Percentiles rank a stretch among this genome's conserved stretches.
Evolutionary conservation across 1,140 invertebrate genomes (phyloP).

Genomic region (Drosophila gunungcola): DNA sequence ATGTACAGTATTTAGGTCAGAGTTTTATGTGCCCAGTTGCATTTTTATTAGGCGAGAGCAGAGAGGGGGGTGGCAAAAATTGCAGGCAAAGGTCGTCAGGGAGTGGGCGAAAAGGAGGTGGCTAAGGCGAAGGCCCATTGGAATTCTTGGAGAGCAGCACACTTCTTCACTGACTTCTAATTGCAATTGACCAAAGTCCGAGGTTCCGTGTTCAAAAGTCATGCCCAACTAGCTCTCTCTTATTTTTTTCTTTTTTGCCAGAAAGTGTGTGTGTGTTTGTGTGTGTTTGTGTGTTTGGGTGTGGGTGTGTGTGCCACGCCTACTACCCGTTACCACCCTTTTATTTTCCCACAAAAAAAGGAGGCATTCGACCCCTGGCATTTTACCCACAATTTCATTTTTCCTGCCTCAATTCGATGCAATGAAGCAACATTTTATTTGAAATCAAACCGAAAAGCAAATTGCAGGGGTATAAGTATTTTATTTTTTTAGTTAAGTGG

Average conservation of each 20-base stretch:
- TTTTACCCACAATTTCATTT: slow-evolving; percentile 35
- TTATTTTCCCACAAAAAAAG: not conserved
- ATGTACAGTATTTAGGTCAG: slow-evolving; percentile 79
- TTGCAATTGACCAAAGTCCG: slow-evolving; percentile 76
- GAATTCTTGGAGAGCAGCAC: slow-evolving; percentile 44
- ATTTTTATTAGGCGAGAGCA: slow-evolving; percentile 42
- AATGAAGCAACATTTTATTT: slow-evolving; percentile 81
- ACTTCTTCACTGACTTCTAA: slow-evolving; percentile 66
- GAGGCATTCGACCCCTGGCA: not conserved
- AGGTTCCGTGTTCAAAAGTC: slow-evolving; percentile 30
- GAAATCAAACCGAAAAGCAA: slow-evolving; percentile 79
- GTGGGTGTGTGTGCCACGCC: slow-evolving; percentile 20
- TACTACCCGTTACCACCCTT: not conserved
- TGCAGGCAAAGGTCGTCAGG: not conserved
- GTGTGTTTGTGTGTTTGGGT: no score
- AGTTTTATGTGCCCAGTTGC: slow-evolving; percentile 52
- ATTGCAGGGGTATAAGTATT: slow-evolving; percentile 52
- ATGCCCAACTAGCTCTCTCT: slow-evolving; percentile 8
- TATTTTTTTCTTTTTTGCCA: not conserved
- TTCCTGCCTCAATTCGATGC: slow-evolving; percentile 77
- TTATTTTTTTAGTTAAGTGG: not conserved
- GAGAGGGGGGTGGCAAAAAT: not conserved
- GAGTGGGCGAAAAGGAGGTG: not conserved
- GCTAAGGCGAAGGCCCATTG: slow-evolving; percentile 24
- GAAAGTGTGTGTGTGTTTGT: slow-evolving; percentile 8